Evolutionary conservation across 1,140 invertebrate species (phyloP).

Genomic region (Leptinotarsa undecemlineata): DNA sequence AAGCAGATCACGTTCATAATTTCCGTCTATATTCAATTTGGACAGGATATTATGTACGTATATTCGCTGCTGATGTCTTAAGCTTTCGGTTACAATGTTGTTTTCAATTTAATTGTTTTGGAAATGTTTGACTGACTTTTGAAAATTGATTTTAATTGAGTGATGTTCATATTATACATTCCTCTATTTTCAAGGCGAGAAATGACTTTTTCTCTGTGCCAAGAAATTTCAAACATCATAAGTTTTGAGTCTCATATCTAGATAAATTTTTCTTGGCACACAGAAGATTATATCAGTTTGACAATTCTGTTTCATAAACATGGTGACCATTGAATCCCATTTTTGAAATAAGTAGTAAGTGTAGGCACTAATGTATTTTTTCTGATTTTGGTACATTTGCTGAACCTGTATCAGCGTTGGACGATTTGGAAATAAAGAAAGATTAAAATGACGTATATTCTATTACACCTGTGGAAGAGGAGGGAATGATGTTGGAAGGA

Average conservation of each 20-base stretch:
- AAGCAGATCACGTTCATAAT: conserved; percentile 72
- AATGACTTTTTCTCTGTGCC: conserved; percentile 3
- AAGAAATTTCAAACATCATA: not conserved
- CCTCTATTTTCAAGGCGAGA: not conserved
- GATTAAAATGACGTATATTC: conserved; percentile 22
- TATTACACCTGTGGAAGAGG: conserved; percentile 33
- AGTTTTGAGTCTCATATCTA: too few relatives aligned
- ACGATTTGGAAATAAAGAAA: conserved; percentile 31
- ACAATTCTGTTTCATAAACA: not conserved
- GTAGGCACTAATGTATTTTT: conserved; percentile 34
- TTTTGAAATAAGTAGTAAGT: conserved; percentile 16
- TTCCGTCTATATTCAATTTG: conserved; percentile 3
- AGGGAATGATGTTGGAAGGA: conserved; percentile 31
- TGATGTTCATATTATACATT: conserved; percentile 25
- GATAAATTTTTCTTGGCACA: too few relatives aligned
- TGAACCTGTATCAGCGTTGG: conserved; percentile 30
- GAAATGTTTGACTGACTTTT: conserved; percentile 11
- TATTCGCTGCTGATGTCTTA: not conserved
- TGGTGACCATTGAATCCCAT: not conserved
- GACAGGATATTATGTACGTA: conserved; percentile 30
- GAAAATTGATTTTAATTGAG: not conserved
- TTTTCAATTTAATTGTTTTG: conserved; percentile 15
- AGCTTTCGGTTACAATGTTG: not conserved
- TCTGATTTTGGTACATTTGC: conserved; percentile 30
- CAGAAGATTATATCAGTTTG: too few relatives aligned